Percentiles rank a stretch among this genome's conserved stretches.
Evolutionary conservation across 1,140 invertebrate species (phyloP).

Genomic region (Listronotus oregonensis): DNA sequence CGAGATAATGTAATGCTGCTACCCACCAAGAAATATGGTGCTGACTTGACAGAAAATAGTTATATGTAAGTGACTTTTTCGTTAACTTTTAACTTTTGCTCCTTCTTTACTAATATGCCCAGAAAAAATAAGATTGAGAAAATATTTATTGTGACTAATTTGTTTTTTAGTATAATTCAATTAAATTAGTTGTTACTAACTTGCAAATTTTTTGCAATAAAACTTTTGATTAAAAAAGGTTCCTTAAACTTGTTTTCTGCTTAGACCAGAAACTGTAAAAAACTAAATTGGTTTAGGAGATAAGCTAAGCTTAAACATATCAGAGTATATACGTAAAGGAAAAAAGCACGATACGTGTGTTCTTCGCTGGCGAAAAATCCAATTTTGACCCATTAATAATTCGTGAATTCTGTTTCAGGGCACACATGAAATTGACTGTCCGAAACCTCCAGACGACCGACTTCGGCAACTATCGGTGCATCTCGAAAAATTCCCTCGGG

Average conservation of each 20-base stretch:
- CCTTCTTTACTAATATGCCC: too few relatives aligned
- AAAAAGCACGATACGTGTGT: constrained; percentile 20
- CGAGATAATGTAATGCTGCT: constrained; percentile 84
- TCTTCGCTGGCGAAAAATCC: constrained; percentile 33
- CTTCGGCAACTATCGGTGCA: constrained; percentile 85
- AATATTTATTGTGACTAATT: too few relatives aligned
- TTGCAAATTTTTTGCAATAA: background rate
- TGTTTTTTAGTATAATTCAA: too few relatives aligned
- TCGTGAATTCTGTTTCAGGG: constrained; percentile 55
- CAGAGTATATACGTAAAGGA: constrained; percentile 7
- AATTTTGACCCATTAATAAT: constrained; percentile 57
- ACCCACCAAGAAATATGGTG: constrained; percentile 80
- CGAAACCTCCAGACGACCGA: constrained; percentile 75
- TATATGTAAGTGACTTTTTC: constrained; percentile 65
- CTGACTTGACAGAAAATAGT: constrained; percentile 77
- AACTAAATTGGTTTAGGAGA: constrained; percentile 16
- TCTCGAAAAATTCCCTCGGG: constrained; percentile 92
- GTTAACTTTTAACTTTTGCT: too few relatives aligned
- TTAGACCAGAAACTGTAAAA: background rate
- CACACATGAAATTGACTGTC: constrained; percentile 85
- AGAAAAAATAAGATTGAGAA: too few relatives aligned
- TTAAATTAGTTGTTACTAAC: background rate
- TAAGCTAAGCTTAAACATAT: constrained; percentile 9
- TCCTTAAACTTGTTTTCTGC: background rate
- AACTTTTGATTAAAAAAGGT: constrained; percentile 2